Conservation (phyloP, 2,113 vertebrate genomes). For the Ginglymostoma cirratum region DNA sequence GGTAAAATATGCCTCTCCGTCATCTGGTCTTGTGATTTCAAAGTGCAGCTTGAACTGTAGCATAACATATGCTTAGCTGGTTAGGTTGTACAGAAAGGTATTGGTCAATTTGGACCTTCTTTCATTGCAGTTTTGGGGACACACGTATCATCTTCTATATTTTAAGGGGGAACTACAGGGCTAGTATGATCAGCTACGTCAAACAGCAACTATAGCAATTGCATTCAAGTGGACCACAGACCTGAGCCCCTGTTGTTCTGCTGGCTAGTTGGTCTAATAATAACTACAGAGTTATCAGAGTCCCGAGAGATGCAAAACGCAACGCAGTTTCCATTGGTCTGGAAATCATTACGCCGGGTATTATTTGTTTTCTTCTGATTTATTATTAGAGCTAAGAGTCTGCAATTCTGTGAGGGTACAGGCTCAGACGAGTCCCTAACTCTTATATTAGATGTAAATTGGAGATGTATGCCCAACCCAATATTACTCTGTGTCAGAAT, state of each 20-base stretch:
- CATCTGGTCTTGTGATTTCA: background rate
- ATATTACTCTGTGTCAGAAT: background rate
- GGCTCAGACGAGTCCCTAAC: background rate
- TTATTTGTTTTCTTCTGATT: no score
- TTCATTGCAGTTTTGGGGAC: background rate
- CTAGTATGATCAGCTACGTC: background rate
- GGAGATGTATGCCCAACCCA: background rate
- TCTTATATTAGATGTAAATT: background rate
- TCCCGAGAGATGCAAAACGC: background rate
- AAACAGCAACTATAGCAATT: background rate
- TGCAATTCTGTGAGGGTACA: background rate
- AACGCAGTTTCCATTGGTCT: background rate
- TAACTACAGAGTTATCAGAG: background rate
- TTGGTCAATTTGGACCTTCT: background rate
- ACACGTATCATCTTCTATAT: background rate
- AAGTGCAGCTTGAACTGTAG: background rate
- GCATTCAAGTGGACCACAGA: background rate
- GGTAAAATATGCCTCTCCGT: background rate
- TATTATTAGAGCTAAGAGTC: background rate
- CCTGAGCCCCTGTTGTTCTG: background rate
- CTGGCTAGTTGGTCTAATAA: no score
- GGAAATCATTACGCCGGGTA: background rate
- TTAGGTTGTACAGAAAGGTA: background rate
- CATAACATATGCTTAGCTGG: background rate
- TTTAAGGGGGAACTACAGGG: background rate